Evolutionary conservation across 2,797 vertebrate species (phyloP), one percentile per base, ranked within the genome.

Genomic region (Alcedo atthis): DNA sequence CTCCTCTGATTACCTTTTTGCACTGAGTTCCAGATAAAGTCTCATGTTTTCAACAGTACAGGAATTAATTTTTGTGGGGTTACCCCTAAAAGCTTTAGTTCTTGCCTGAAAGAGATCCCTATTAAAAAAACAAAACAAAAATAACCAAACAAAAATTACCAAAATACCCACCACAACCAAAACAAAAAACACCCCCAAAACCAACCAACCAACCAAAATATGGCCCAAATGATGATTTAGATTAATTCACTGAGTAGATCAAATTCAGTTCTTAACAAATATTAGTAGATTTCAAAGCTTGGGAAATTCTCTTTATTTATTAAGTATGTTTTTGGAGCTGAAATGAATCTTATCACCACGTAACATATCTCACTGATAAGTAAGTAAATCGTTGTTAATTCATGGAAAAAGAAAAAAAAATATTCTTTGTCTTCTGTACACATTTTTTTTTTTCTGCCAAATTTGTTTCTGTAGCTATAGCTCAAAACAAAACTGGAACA

Each of bases 351-450:
- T 45, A 11, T 74, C 2, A 57, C 35, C 64, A 28, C 5, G 28
- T 33, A 11, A 30, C 3, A 6, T 69, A 57, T 61, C 15, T 74
- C n/a, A 25, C 7, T 40, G 32, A 70, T 40, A 40, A 40, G 13
- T 37, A 79, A 70, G 8, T 18, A 67, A 75, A n/a, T 33, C 7
- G 42, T 3, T 37, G 5, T 74, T 63, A 37, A 51, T 57, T 55
- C 1, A 35, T 5, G 74, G 25, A 67, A 55, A 78, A 63, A 61
- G 33, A 45, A 57, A 16, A 19, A 6, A 18, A 19, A 45, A 26
- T 33, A 1, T 2, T 35, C 5, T 55, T 62, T 42, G 2, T 17
- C 11, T 33, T 37, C 5, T 12, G 10, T n/a, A n/a, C 4, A 26
- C 2, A 2, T 35, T 17, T 46, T 13, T 46, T 43, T 58, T 59